Base-by-base conservation (phyloP, 2,888 invertebrate species). In the Drosophila picticornis region DNA sequence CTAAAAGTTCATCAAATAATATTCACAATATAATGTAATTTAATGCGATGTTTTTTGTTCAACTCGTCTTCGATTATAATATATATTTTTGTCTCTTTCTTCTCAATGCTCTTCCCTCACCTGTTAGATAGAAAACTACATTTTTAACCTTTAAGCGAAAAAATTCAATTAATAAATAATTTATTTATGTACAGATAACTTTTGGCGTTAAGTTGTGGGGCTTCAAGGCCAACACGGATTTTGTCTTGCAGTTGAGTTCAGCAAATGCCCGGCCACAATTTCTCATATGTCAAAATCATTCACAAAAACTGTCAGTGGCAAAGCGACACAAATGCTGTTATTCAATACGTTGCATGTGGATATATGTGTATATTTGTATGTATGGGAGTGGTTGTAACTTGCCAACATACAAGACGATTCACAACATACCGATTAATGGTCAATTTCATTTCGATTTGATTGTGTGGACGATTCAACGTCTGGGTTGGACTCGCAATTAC, bases 381-480 rank as follows among this genome's bases (percentile, higher is more conserved):
- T 51, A 31, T n/a, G 52, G 16, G 22, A 46, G 55, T 32, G 69
- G 40, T 43, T 32, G 53, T 19, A 50, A 38, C 31, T 74, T 32
- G 31, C 22, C 36, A 40, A 71, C 50, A 64, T 55, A 64, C 40
- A 58, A 43, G 43, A 62, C 55, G 52, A 58, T 38, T 38, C 50
- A 64, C 32, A 36, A 55, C 74, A 76, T 71, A 74, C 75, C 85
- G 83, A 90, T 90, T 90, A 90, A 90, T 90, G 90, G 85, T 90
- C 90, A 88, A 90, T 90, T 90, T 85, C 83, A 90, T 88, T 90
- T 83, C 84, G 83, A 86, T 90, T 90, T 84, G 88, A 80, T 83
- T 90, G 86, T 67, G 56, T 73, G 51, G 51, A 61, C 60, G 69
- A 65, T 62, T 63, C 58, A 57, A 68, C 68, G 73, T 75, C 75